Evolutionary conservation across 2,113 vertebrate genomes (phyloP).

Genomic region (Gymnobelideus leadbeateri): DNA sequence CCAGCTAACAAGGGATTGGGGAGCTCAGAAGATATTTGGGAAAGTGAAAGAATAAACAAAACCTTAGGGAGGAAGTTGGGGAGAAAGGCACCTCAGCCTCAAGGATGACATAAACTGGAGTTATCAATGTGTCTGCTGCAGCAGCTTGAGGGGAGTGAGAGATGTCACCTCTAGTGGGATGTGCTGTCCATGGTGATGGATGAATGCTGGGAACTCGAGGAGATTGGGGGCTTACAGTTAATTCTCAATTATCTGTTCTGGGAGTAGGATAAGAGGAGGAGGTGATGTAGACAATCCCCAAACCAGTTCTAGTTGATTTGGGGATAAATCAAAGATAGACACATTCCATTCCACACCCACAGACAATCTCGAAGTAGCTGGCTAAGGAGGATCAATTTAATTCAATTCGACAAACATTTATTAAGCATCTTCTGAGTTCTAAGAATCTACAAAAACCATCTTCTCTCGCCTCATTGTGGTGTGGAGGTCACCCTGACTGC

Average conservation of each 20-base stretch:
- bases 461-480: neutral
- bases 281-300: neutral
- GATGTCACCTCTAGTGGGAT: neutral
- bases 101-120: neutral
- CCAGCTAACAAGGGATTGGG: neutral
- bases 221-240: conserved; percentile 3
- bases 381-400: neutral
- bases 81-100: neutral
- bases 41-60: neutral
- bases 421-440: neutral
- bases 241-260: conserved; percentile 7
- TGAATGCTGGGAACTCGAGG: neutral
- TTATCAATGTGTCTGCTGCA: neutral
- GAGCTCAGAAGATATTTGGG: neutral
- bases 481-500: neutral
- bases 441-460: neutral
- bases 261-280: neutral
- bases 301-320: neutral
- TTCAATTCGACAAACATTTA: neutral
- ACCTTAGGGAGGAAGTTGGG: neutral
- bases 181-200: neutral
- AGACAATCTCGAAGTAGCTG: neutral
- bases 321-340: conserved; percentile 4
- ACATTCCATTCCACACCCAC: neutral
- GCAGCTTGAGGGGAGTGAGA: neutral